These are phyloP conservation scores for Oreortyx pictus DNA, from an alignment of 2,797 vertebrate species.

Conservation along the genomic window DNA sequence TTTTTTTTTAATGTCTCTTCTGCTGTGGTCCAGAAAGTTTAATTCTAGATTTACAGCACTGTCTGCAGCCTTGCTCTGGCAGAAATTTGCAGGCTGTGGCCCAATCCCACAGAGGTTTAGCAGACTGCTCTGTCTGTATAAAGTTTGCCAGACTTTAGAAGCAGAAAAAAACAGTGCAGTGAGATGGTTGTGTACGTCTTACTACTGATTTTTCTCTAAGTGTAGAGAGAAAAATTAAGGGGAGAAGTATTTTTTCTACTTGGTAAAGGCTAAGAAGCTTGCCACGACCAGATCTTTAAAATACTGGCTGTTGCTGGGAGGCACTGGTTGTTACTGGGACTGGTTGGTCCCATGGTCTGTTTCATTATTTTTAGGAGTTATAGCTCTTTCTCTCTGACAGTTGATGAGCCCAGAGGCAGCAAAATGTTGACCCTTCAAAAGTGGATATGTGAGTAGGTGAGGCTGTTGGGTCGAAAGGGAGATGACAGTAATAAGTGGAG, in stretches of 20 bases:
- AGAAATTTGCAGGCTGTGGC: background rate
- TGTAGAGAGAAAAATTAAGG: background rate
- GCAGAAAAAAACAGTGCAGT: background rate
- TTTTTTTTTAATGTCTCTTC: background rate
- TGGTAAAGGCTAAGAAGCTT: background rate
- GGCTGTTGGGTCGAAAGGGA: background rate
- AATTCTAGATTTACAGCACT: background rate
- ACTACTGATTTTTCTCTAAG: background rate
- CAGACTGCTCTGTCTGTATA: background rate
- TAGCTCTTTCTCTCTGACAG: background rate
- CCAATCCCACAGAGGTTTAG: background rate
- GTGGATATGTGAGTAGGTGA: background rate
- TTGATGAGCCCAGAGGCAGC: background rate
- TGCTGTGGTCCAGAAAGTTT: background rate
- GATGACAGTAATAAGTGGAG: background rate
- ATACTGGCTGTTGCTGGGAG: background rate
- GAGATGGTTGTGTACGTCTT: background rate
- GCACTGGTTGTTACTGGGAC: too few relatives aligned
- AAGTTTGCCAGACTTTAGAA: slow-evolving; percentile 9
- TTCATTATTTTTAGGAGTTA: background rate
- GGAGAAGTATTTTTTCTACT: background rate
- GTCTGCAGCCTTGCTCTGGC: background rate
- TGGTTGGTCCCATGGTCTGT: background rate
- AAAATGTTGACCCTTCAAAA: background rate
- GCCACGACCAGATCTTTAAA: background rate